Base-by-base conservation (phyloP, 2,113 vertebrate genomes). In the Megaleporinus macrocephalus region DNA sequence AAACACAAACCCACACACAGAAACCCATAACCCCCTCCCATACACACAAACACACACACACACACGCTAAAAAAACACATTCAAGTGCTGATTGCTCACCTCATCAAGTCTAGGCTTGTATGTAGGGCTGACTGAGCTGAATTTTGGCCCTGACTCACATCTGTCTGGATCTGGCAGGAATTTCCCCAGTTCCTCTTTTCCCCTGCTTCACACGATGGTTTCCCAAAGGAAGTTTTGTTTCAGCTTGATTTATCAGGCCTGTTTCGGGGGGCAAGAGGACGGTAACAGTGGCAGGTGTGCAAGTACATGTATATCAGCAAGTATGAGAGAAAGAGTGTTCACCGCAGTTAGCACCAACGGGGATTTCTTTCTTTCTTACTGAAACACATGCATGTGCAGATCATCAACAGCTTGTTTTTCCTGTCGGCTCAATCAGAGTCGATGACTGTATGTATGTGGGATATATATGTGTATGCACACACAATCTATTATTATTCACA, bases 131-230 rank as follows among this genome's bases (percentile, higher is more conserved):
- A 72, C 68, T 47, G 68, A 30, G 55, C 53, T 79, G 53, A 71
- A 44, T 65, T 80, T 55, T 51, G 59, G 57, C 44, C 30, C 71
- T 80, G 70, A 80, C 79, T 80, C 79, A 80, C 47, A 62, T 73
- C 69, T 80, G 79, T 73, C 79, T 80, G 55, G 78, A 63, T 73
- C 53, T 36, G 49, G 27, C 70, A 73, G 79, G 79, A 80, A 80
- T 73, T 80, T 53, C 59, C 70, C 57, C 62, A n/a, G 49, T 80
- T 72, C 57, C 69, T 22, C 20, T 63, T 53, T 65, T 33, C n/a
- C 22, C 44, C 26, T 73, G 30, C 49, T 36, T 73, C 10, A 62
- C 62, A 69, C 59, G 65, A 22, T 13, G n/a, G 27, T 63, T 80
- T 63, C 10, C 7, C 22, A 26, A 15, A 73, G 5, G 10, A 57